These are phyloP conservation scores for Capreolus pygargus DNA, from an alignment of 2,113 vertebrate genomes.

Conservation along the genomic window DNA sequence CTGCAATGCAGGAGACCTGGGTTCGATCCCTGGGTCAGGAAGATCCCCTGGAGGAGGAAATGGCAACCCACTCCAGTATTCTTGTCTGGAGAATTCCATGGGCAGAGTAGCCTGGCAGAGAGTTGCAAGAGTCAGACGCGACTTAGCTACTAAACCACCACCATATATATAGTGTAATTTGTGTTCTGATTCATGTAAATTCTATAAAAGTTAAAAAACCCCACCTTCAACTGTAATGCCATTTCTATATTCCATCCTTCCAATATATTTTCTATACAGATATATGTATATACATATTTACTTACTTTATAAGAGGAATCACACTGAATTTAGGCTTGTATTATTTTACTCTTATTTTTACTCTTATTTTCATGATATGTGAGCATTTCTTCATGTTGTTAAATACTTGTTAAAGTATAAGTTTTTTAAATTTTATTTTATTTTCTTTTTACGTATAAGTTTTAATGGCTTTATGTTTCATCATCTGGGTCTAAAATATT, in stretches of 20 bases:
- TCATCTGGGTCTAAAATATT: not conserved
- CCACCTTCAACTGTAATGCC: not conserved
- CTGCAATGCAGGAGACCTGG: not conserved
- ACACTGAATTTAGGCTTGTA: not conserved
- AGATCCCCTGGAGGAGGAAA: not conserved
- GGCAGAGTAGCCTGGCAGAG: not conserved
- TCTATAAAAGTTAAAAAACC: not conserved
- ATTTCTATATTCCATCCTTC: constrained; percentile 22
- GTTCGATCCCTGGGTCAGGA: not conserved
- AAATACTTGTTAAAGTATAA: constrained; percentile 12
- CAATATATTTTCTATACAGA: not conserved
- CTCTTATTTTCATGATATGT: not conserved
- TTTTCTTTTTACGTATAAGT: not conserved
- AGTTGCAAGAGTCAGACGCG: accelerated
- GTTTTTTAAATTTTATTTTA: not conserved
- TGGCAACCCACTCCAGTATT: not conserved
- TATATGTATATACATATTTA: not conserved
- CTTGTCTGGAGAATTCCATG: not conserved
- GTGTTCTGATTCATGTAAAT: not conserved
- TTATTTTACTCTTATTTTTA: not conserved
- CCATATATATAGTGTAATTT: not conserved
- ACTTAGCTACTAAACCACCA: not conserved
- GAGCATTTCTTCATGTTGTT: not conserved
- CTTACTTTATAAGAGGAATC: not conserved
- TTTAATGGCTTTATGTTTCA: constrained; percentile 1